Conservation (phyloP, 2,797 vertebrate species). For the Coracias cyanogaster region DNA sequence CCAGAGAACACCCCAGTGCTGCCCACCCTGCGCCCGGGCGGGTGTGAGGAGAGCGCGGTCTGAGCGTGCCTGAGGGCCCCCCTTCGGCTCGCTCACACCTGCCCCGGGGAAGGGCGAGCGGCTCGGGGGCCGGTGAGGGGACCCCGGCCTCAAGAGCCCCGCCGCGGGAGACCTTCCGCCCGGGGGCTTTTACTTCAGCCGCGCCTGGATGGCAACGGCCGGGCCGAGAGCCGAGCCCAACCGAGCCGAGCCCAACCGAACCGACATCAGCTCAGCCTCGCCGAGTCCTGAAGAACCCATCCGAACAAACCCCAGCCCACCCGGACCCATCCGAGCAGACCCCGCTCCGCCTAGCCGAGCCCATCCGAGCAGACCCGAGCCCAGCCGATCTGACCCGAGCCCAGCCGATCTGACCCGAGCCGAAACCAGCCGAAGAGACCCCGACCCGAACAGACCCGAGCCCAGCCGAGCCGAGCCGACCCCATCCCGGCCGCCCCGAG, state of each 20-base stretch:
- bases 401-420: no score
- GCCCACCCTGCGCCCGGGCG: not conserved
- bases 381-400: not conserved
- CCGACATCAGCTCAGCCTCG: no score
- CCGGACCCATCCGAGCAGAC: not conserved
- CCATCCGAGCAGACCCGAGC: not conserved
- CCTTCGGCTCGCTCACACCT: not conserved
- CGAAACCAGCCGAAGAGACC: not conserved
- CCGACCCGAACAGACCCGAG: not conserved
- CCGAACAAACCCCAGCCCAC: not conserved
- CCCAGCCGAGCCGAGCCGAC: not conserved
- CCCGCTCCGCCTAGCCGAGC: not conserved
- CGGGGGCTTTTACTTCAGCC: not conserved
- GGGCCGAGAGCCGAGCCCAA: not conserved
- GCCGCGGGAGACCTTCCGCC: not conserved
- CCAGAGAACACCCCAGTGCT: not conserved
- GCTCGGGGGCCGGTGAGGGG: no score
- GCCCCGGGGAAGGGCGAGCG: not conserved
- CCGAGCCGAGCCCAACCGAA: not conserved
- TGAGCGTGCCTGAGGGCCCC: not conserved
- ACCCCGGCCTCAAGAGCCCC: not conserved
- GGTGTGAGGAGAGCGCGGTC: not conserved
- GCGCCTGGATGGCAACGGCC: not conserved
- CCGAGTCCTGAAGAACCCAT: not conserved
- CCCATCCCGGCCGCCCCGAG: not conserved